phyloP scores from a whole-genome alignment of 2,888 invertebrate genomes.

The Autographa pulchrina region DNA sequence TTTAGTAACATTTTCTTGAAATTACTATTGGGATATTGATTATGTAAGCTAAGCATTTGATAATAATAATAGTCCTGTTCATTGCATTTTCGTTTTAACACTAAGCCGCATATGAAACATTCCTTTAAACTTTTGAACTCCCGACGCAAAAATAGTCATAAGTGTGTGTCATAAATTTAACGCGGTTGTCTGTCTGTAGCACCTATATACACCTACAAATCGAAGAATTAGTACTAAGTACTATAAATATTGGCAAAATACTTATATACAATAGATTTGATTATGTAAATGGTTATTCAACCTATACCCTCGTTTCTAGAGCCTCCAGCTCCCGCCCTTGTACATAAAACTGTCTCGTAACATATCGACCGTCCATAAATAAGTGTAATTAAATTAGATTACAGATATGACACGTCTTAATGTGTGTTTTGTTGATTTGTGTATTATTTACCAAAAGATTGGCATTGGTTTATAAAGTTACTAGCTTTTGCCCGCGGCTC shows the following conservation, averaged over 20 bases:
- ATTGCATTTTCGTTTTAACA: too few relatives aligned
- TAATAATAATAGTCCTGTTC: too few relatives aligned
- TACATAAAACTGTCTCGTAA: constrained; percentile 1
- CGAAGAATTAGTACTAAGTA: background rate
- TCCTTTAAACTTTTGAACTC: too few relatives aligned
- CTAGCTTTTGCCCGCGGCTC: too few relatives aligned
- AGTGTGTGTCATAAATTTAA: too few relatives aligned
- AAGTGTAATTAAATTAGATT: constrained; percentile 4
- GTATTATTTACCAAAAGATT: background rate
- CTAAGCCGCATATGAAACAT: too few relatives aligned
- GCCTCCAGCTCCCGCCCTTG: background rate
- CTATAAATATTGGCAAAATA: background rate
- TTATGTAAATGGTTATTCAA: background rate
- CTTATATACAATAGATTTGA: background rate
- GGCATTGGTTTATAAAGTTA: too few relatives aligned
- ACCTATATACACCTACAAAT: too few relatives aligned
- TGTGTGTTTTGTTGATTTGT: background rate
- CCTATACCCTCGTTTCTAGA: background rate
- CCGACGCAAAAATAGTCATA: too few relatives aligned
- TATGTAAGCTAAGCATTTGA: too few relatives aligned
- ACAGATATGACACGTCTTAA: background rate
- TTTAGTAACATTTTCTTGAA: background rate
- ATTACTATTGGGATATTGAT: too few relatives aligned
- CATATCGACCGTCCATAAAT: constrained; percentile 1
- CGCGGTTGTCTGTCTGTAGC: too few relatives aligned